phyloP scores from a whole-genome alignment of 2,113 vertebrate genomes.

The Polypterus bichir region DNA sequence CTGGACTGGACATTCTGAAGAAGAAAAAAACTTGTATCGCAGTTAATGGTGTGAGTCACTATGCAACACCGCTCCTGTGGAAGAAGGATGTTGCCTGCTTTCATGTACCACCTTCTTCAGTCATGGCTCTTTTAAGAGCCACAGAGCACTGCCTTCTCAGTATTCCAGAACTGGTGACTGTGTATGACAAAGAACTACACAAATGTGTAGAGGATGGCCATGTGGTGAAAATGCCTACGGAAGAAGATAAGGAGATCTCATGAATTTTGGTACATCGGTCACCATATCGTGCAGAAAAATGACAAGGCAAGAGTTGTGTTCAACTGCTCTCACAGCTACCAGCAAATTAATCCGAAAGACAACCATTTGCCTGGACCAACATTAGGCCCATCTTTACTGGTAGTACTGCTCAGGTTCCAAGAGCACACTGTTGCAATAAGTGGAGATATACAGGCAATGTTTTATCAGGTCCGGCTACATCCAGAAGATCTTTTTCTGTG shows the following conservation, averaged over 20 bases:
- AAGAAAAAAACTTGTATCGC: neutral
- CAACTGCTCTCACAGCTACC: constrained; percentile 6
- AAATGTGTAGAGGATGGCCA: constrained; percentile 5
- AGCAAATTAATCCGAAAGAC: neutral
- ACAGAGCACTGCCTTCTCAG: constrained; percentile 1
- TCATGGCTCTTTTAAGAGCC: neutral
- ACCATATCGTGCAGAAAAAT: constrained; percentile 8
- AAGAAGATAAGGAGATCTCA: neutral
- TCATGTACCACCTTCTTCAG: no score
- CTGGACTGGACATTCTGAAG: constrained; percentile 1
- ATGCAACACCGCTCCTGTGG: neutral
- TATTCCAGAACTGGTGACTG: neutral
- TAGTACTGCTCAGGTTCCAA: no score
- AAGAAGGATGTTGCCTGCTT: neutral
- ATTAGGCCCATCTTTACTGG: neutral
- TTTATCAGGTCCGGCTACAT: neutral
- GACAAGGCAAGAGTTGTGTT: constrained; percentile 3
- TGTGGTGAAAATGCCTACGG: neutral
- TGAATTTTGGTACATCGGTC: constrained; percentile 9
- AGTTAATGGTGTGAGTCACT: neutral
- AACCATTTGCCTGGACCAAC: constrained; percentile 10
- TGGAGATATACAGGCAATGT: no score
- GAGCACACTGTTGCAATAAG: no score
- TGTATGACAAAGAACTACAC: constrained; percentile 4
- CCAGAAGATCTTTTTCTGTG: constrained; percentile 17